phyloP scores from a whole-genome alignment of 2,888 invertebrate genomes.

The Bugula neritina region DNA sequence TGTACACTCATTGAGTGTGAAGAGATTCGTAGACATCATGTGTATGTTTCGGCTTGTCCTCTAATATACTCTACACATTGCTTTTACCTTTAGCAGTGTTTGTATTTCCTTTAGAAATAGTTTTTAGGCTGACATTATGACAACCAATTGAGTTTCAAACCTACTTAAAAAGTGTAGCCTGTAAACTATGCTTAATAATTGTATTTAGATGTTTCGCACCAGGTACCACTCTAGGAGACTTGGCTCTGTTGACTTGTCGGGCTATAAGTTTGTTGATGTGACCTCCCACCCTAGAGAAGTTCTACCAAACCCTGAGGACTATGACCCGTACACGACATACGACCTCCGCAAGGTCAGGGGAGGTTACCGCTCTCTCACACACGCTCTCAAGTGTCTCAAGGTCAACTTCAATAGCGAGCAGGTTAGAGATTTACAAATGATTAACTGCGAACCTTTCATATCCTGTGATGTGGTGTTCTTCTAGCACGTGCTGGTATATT shows the following conservation, averaged over 20 bases:
- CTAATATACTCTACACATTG: too few relatives aligned
- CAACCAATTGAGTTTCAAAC: too few relatives aligned
- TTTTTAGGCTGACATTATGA: too few relatives aligned
- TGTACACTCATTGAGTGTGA: not conserved
- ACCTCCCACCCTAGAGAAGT: conserved; percentile 1
- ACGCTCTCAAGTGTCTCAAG: not conserved
- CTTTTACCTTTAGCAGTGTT: too few relatives aligned
- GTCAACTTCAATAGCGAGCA: conserved; percentile 9
- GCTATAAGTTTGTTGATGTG: not conserved
- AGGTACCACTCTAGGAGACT: not conserved
- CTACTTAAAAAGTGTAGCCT: too few relatives aligned
- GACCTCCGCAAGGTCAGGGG: not conserved
- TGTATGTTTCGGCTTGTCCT: not conserved
- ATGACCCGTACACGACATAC: conserved; percentile 18
- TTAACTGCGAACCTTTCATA: too few relatives aligned
- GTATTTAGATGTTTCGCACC: too few relatives aligned
- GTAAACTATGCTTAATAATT: too few relatives aligned
- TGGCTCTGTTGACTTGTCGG: not conserved
- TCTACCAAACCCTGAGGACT: not conserved
- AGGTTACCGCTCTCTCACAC: not conserved
- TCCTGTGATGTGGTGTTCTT: too few relatives aligned
- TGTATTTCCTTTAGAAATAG: too few relatives aligned
- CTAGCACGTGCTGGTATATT: too few relatives aligned
- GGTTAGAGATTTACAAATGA: not conserved
- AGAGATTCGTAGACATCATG: not conserved